Percentiles rank a stretch among this genome's conserved stretches.
Evolutionary conservation across 1,140 invertebrate species (phyloP).

Genomic region (Cydia amplana): DNA sequence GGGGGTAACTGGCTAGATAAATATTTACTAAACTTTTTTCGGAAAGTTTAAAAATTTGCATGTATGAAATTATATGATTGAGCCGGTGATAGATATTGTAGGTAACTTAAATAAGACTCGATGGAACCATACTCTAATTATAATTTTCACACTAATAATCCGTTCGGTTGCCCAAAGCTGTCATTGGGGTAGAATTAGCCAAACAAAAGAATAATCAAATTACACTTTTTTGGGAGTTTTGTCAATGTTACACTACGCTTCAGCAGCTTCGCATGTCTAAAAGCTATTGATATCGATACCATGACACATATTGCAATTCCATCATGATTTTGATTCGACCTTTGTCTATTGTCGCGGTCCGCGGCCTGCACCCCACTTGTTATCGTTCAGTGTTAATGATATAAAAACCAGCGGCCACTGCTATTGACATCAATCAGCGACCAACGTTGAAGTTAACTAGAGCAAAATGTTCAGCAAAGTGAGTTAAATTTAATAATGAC

Average conservation of each 20-base stretch:
- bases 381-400: conserved; percentile 25
- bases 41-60: too few relatives aligned
- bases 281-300: conserved; percentile 28
- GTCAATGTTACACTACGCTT: conserved; percentile 21
- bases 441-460: conserved; percentile 22
- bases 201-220: conserved; percentile 8
- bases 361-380: conserved; percentile 19
- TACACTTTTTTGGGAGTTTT: not conserved
- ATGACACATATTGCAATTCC: conserved; percentile 30
- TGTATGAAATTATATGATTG: too few relatives aligned
- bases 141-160: not conserved
- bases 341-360: conserved; percentile 25
- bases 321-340: conserved; percentile 28
- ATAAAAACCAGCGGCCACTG: conserved; percentile 28
- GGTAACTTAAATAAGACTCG: too few relatives aligned
- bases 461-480: conserved; percentile 32
- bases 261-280: conserved; percentile 22
- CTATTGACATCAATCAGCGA: conserved; percentile 27
- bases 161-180: not conserved
- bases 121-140: too few relatives aligned
- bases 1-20: too few relatives aligned
- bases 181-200: not conserved
- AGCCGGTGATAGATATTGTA: too few relatives aligned
- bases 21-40: too few relatives aligned
- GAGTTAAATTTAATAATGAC: conserved; percentile 15